These are phyloP conservation scores for Myiotriccus ornatus DNA, from an alignment of 2,797 vertebrate genomes.

Conservation along the genomic window DNA sequence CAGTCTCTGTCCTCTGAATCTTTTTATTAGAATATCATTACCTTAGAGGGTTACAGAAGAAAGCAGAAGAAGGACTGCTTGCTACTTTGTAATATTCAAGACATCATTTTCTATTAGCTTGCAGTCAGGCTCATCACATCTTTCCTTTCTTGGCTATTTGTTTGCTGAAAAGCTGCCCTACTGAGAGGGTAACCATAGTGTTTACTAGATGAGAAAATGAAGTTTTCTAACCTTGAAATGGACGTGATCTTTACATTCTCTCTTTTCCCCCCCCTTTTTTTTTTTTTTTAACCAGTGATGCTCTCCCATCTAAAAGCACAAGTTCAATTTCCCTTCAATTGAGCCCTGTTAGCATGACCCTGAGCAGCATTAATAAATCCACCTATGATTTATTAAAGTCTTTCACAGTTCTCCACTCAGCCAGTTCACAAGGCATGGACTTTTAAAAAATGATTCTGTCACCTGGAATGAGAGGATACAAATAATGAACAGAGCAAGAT, in stretches of 20 bases:
- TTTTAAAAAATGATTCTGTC: slow-evolving; percentile 44
- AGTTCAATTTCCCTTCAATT: slow-evolving; percentile 1
- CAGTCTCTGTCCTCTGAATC: background rate
- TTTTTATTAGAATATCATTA: slow-evolving; percentile 19
- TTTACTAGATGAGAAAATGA: background rate
- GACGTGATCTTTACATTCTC: background rate
- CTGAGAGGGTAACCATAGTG: background rate
- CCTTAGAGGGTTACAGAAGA: background rate
- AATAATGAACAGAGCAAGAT: background rate
- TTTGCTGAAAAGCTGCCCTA: background rate
- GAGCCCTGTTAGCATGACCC: background rate
- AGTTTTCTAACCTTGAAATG: background rate
- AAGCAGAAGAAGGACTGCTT: background rate
- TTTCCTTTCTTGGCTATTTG: background rate
- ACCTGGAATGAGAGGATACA: slow-evolving; percentile 42
- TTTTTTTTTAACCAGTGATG: background rate
- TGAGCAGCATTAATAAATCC: slow-evolving; percentile 45
- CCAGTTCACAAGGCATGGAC: background rate
- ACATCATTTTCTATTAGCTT: background rate
- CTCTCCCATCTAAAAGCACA: background rate
- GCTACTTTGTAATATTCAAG: background rate
- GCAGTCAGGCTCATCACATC: background rate
- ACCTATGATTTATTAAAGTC: slow-evolving; percentile 46
- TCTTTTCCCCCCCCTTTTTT: background rate
- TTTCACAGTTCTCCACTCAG: background rate